Conservation (phyloP, 2,113 vertebrate genomes). For the Girardinichthys multiradiatus region DNA sequence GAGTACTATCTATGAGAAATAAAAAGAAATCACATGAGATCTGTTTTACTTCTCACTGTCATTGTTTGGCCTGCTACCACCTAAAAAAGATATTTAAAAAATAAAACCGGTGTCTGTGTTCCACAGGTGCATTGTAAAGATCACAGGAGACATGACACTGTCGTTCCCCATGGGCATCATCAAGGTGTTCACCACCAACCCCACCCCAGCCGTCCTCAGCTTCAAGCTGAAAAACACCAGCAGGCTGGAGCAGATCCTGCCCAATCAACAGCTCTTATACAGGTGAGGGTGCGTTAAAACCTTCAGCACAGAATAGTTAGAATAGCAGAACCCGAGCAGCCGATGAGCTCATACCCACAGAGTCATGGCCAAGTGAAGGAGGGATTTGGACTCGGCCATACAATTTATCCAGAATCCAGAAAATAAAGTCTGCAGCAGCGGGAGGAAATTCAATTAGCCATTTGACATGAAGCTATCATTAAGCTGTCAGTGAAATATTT, state of each 20-base stretch:
- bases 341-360: slow-evolving; percentile 5
- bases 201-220: slow-evolving; percentile 90
- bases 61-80: too few species aligned
- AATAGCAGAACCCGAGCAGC: not conserved
- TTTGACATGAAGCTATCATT: slow-evolving; percentile 70
- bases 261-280: slow-evolving; percentile 93
- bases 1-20: too few species aligned
- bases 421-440: slow-evolving; percentile 56
- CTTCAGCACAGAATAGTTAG: too few species aligned
- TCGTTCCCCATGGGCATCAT: slow-evolving; percentile 97
- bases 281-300: slow-evolving; percentile 77
- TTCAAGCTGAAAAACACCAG: slow-evolving; percentile 93
- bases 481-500: slow-evolving; percentile 69
- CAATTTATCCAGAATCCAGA: slow-evolving; percentile 22
- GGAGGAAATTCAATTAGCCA: slow-evolving; percentile 73
- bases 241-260: slow-evolving; percentile 93
- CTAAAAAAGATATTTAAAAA: not conserved
- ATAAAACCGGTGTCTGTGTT: not conserved
- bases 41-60: too few species aligned
- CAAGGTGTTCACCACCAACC: slow-evolving; percentile 94
- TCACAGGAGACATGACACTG: slow-evolving; percentile 96
- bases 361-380: slow-evolving; percentile 20
- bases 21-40: too few species aligned
- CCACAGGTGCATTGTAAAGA: slow-evolving; percentile 96
- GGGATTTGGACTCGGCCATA: slow-evolving; percentile 19